Evolutionary conservation across 1,140 invertebrate genomes (phyloP), one percentile per base, ranked within the genome.

Genomic region (Harpegnathos saltator): DNA sequence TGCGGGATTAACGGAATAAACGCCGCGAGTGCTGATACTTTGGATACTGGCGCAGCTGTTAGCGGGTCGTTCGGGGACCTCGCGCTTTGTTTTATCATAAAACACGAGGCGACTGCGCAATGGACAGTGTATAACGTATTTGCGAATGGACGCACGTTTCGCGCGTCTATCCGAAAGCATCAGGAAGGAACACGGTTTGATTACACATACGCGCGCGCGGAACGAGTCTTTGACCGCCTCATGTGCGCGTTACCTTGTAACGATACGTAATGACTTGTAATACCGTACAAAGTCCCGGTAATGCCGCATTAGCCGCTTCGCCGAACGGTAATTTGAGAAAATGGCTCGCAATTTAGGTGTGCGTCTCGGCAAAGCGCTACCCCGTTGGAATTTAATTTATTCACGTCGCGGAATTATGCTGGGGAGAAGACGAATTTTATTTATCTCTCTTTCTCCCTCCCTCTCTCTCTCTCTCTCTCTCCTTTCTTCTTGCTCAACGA

Each of bases 211-310:
- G n/a, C n/a, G n/a, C n/a, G n/a, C 62, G 62, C n/a, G 58, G 15
- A 19, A 61, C 24, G 24, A 71, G 22, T n/a, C 65, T 86, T 82
- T 86, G 78, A 86, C 78, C 78, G 69, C 83, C 69, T 74, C 71
- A 59, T 66, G 29, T 73, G 33, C 61, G 78, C 38, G 38, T 44
- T 44, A 44, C 38, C 44, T 71, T 56, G 61, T 77, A 63, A 77
- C 74, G 62, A 77, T 62, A 38, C 19, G 19, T 77, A 77, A 77
- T 77, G 29, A 54, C 74, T 66, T 26, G 48, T 77, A 77, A 66
- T 77, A 77, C 14, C 15, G 50, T 61, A 19, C 19, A 74, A 61
- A 74, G 71, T 74, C 54, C 38, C 4, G 11, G 48, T 56, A 66
- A 66, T 38, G 26, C 4, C 15, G 22, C 9, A 48, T 65, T 38